Evolutionary conservation across 2,888 invertebrate species (phyloP).

Genomic region (Graphium colonna): DNA sequence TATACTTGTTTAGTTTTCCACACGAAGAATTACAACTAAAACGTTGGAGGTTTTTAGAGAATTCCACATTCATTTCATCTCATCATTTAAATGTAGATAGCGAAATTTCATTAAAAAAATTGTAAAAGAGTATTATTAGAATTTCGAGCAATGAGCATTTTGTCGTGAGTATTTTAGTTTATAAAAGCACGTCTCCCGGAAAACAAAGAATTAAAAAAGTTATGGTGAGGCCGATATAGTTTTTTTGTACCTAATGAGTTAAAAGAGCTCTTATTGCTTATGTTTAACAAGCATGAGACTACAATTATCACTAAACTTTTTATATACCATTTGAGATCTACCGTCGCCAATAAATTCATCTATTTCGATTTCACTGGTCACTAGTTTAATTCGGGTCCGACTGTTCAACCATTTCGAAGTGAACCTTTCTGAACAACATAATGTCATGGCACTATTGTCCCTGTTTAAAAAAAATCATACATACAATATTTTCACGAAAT

Average conservation of each 20-base stretch:
- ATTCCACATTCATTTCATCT: no score
- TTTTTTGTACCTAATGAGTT: not conserved
- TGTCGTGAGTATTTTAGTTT: not conserved
- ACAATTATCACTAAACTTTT: constrained; percentile 13
- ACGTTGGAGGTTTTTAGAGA: no score
- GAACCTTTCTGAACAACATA: constrained; percentile 37
- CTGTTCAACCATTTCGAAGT: constrained; percentile 24
- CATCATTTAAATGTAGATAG: no score
- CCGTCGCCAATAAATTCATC: constrained; percentile 7
- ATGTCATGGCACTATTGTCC: constrained; percentile 67
- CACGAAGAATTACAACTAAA: no score
- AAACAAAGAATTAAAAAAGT: no score
- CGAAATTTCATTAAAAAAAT: no score
- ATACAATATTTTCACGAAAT: constrained; percentile 29
- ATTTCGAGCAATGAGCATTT: not conserved
- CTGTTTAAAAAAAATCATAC: constrained; percentile 31
- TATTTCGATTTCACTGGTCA: not conserved
- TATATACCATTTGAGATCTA: constrained; percentile 12
- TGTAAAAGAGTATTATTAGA: not conserved
- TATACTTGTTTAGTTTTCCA: no score
- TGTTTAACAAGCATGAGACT: constrained; percentile 13
- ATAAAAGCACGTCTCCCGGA: no score
- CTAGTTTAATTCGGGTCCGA: not conserved
- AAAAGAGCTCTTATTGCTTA: not conserved
- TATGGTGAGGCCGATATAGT: no score